These are phyloP conservation scores for Drosophila paranaensis DNA, from an alignment of 2,888 invertebrate genomes.

Conservation along the genomic window DNA sequence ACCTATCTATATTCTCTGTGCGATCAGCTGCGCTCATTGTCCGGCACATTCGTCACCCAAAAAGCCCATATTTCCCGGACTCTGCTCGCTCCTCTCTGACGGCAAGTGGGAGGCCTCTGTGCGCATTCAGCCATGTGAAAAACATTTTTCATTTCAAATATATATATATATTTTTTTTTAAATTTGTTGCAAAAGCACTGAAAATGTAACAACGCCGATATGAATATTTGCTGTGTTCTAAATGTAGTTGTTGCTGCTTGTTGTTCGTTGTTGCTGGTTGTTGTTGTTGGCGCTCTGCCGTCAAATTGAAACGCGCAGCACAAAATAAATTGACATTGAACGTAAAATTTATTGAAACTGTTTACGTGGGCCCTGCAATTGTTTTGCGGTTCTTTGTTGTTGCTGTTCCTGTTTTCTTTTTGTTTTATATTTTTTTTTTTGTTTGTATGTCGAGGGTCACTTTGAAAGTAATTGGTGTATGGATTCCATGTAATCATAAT, in stretches of 20 bases:
- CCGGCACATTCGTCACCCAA: not conserved
- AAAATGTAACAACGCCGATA: slow-evolving; percentile 51
- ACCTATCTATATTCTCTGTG: not conserved
- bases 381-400: slow-evolving; percentile 37
- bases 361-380: slow-evolving; percentile 63
- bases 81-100: slow-evolving; percentile 7
- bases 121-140: slow-evolving; percentile 53
- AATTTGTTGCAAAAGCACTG: slow-evolving; percentile 67
- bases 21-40: not conserved
- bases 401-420: slow-evolving; percentile 17
- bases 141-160: slow-evolving; percentile 54
- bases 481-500: slow-evolving; percentile 14
- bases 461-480: slow-evolving; percentile 24
- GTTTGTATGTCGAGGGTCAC: slow-evolving; percentile 31
- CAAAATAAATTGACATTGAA: slow-evolving; percentile 76
- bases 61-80: not conserved
- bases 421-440: not conserved
- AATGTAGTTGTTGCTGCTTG: not conserved
- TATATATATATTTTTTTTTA: slow-evolving; percentile 34
- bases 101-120: slow-evolving; percentile 29
- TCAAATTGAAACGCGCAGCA: slow-evolving; percentile 73
- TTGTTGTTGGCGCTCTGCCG: slow-evolving; percentile 39
- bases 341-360: slow-evolving; percentile 76
- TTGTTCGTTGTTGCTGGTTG: slow-evolving; percentile 11
- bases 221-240: slow-evolving; percentile 25